phyloP scores from a whole-genome alignment of 2,797 vertebrate genomes.

The Petrocephalus schoutedeni region DNA sequence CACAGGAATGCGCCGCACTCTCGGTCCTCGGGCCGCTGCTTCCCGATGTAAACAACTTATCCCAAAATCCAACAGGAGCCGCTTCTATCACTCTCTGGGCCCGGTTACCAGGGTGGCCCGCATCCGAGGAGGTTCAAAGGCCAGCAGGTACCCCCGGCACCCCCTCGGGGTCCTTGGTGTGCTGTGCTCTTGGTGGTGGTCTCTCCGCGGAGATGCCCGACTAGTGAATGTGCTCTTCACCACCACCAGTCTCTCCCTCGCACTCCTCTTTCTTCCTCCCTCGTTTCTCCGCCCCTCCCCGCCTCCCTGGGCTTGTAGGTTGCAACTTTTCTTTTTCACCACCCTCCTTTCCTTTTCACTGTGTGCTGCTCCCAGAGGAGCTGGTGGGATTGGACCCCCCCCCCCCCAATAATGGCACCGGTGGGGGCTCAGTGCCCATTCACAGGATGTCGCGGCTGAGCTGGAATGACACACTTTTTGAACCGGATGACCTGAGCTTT shows the following conservation, averaged over 20 bases:
- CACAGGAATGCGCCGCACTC: not conserved
- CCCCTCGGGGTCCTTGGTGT: slow-evolving; percentile 48
- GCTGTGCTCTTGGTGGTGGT: slow-evolving; percentile 15
- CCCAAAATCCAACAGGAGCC: slow-evolving; percentile 94
- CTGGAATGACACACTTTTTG: not conserved
- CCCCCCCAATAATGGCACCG: not conserved
- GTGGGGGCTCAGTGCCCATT: not conserved
- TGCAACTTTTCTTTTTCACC: not conserved
- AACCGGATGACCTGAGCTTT: not conserved
- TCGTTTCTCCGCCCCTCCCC: not conserved
- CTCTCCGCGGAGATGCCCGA: slow-evolving; percentile 13
- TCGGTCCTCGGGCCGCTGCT: not conserved
- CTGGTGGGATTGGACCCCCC: not conserved
- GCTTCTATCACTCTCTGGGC: slow-evolving; percentile 98
- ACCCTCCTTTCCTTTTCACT: not conserved
- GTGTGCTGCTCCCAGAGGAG: not conserved
- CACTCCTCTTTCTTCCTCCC: slow-evolving; percentile 13
- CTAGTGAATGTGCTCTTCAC: not conserved
- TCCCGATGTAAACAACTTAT: slow-evolving; percentile 31
- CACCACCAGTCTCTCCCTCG: not conserved
- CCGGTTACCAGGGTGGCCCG: slow-evolving; percentile 93
- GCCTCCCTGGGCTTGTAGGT: not conserved
- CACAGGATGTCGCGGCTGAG: not conserved
- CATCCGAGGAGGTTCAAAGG: slow-evolving; percentile 93
- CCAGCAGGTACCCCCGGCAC: slow-evolving; percentile 86